Base-by-base conservation (phyloP, 1,140 invertebrate genomes). In the Rhizoglyphus robini region DNA sequence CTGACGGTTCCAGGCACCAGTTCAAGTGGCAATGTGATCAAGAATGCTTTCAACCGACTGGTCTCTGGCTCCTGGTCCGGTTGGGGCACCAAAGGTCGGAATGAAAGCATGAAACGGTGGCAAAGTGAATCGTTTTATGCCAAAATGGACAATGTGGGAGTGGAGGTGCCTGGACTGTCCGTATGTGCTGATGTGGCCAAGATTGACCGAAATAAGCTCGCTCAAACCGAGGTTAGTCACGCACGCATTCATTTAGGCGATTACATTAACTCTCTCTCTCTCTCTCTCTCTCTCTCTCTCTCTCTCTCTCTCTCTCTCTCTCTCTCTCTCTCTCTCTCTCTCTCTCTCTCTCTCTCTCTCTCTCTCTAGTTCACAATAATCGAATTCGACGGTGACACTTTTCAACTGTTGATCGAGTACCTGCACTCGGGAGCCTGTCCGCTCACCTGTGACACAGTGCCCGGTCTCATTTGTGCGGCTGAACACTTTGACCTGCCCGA, bases 331-430 rank as follows among this genome's bases (percentile, higher is more conserved):
- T n/a, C n/a, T n/a, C n/a, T n/a, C n/a, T n/a, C n/a, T n/a, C n/a
- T n/a, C 4, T 5, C 13, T 60, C 63, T 32, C 13, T 68, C 69
- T 67, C 71, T 68, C 73, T 79, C 76, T 69, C 77, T n/a, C n/a
- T n/a, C n/a, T n/a, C n/a, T n/a, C n/a, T n/a, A 88, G 86, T 95
- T 95, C 76, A 87, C 87, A 63, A 91, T 94, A 71, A 93, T 92
- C 70, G 90, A 95, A 77, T 95, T 95, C 75, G 90, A 94, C 78
- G 85, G 88, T 2, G 90, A 94, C 59, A 95, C 90, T 0, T 93
- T 95, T 76, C 83, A 88, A 54, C 86, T 90, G 67, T 78, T 94
- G 3, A 76, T 95, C 71, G 89, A 93, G 75, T 95, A 95, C 76
- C 77, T 95, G 38, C 90, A 94, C 74, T 92, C 88, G 2, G 90